Evolutionary conservation across 2,113 vertebrate species (phyloP).

Genomic region (Cebidichthys violaceus): DNA sequence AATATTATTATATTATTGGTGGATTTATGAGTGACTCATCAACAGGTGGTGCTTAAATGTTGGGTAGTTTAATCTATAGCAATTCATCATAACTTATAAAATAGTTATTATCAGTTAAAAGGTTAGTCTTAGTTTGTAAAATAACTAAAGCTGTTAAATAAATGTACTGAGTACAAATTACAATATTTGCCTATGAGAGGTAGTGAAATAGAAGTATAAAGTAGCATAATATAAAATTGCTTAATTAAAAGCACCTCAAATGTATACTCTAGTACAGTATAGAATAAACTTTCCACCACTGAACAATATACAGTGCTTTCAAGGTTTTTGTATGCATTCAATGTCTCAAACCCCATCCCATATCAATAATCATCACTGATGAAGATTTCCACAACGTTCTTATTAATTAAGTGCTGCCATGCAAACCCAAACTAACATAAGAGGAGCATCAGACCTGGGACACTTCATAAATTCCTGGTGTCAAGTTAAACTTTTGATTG

Average conservation of each 20-base stretch:
- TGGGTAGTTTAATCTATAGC: not conserved
- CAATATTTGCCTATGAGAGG: not conserved
- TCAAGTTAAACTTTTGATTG: conserved; percentile 31
- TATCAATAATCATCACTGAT: not conserved
- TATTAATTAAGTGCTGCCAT: conserved; percentile 7
- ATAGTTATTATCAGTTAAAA: not conserved
- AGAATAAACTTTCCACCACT: not conserved
- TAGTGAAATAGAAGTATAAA: not conserved
- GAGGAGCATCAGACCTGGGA: conserved; percentile 6
- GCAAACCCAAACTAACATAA: conserved; percentile 19
- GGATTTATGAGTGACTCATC: not conserved
- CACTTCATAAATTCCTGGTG: conserved; percentile 38
- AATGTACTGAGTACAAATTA: not conserved
- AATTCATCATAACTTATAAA: not conserved
- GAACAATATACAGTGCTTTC: not conserved
- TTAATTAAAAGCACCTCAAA: not conserved
- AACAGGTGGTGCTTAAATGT: not conserved
- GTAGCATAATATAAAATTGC: not conserved
- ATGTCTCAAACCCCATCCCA: not conserved
- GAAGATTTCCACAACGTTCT: conserved; percentile 9
- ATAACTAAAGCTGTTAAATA: not conserved
- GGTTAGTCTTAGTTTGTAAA: conserved; percentile 6
- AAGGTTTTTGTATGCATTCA: not conserved
- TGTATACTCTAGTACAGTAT: not conserved
- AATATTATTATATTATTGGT: not conserved